Evolutionary conservation across 2,888 invertebrate genomes (phyloP), one percentile per base, ranked within the genome.

Genomic region (Onthophagus sagittarius): DNA sequence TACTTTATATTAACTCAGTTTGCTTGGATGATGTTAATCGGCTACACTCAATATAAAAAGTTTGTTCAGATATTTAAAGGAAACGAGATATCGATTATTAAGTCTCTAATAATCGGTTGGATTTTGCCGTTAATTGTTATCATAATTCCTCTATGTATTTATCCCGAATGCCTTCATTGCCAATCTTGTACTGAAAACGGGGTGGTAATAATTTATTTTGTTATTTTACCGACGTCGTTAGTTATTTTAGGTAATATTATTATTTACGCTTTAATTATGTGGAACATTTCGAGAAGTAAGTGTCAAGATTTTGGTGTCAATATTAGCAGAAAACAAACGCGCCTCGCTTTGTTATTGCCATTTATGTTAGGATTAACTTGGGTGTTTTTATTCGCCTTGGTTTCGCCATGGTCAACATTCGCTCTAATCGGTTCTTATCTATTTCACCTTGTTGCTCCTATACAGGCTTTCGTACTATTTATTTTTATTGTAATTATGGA

Each of bases 1-100:
- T 73, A 73, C 7, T 73, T 73, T 32, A 74, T 74, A 5, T 15
- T 74, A 13, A 71, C 74, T 7, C 74, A 74, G 23, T 74, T 74
- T 31, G 62, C 74, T 0, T 74, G 74, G 74, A 74, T 74, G 74
- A 72, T 74, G 70, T 13, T 74, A 5, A 64, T 74, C n/a, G 74
- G 74, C 0, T 69, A 72, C 53, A 72, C 70, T 11, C 74, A 74
- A 69, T 74, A 74, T 64, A 15, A 69, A 14, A 74, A 72, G 5
- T 74, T 74, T 23, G 74, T 74, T 13, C 71, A 70, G 23, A 71
- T 74, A 2, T 74, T 72, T 53, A 13, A 71, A 23, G 64, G 71
- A 14, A n/a, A 5, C 11, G 69, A 67, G 0, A 23, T 69, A 9
- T 31, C 69, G 11, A 69, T 72, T 11, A 13, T 71, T 14, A 69